A percentile compares a stretch with the other conserved stretches of the same genome.
These are phyloP conservation scores for Agapostemon virescens DNA, from an alignment of 2,888 invertebrate species.

Conservation along the genomic window DNA sequence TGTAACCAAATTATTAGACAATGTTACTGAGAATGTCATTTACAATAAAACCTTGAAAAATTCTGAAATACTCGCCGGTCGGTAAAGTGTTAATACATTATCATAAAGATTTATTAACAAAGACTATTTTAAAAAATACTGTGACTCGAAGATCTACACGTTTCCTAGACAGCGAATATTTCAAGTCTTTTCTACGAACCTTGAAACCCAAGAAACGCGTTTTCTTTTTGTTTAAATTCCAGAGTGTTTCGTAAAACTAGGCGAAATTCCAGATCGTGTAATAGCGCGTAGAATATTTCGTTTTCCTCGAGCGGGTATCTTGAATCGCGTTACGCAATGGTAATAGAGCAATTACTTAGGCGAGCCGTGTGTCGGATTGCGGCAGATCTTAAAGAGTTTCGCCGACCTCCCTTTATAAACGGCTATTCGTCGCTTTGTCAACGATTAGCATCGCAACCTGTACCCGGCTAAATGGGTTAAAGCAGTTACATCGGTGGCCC, in stretches of 20 bases:
- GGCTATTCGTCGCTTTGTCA: constrained; percentile 11
- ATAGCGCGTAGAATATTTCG: neutral
- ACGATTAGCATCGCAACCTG: constrained; percentile 28
- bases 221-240: neutral
- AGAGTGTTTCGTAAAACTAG: neutral
- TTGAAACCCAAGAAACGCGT: neutral
- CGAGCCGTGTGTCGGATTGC: neutral
- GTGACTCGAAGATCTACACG: too few species aligned
- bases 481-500: constrained; percentile 28
- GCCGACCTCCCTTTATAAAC: constrained; percentile 11
- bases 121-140: neutral
- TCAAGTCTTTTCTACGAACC: too few species aligned
- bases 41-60: too few species aligned
- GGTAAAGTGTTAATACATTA: too few species aligned
- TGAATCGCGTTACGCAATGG: neutral
- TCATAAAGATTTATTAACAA: too few species aligned
- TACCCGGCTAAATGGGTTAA: constrained; percentile 26
- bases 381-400: constrained; percentile 33
- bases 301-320: neutral
- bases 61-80: too few species aligned
- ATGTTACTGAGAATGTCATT: too few species aligned
- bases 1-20: too few species aligned
- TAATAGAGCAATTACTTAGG: constrained; percentile 10
- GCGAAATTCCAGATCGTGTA: neutral
- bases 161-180: too few species aligned